These are phyloP conservation scores for Sarotherodon lohbergeri DNA, from an alignment of 2,113 vertebrate species.

Conservation along the genomic window DNA sequence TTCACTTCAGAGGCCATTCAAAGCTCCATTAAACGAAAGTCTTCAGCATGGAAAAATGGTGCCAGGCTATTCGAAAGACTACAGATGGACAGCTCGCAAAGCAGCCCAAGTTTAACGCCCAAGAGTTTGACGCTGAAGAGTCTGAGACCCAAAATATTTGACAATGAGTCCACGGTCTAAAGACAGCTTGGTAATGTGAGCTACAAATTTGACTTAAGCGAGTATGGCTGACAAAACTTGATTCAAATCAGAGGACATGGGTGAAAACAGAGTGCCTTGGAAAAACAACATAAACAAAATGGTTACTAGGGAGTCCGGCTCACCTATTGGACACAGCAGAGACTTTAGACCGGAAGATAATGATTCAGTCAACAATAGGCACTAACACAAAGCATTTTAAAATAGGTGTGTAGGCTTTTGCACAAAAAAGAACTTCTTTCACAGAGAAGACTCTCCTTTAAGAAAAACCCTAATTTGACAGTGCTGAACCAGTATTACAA, in stretches of 20 bases:
- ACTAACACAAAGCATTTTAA: background rate
- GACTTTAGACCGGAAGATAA: background rate
- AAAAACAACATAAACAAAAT: background rate
- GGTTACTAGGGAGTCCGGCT: slow-evolving; percentile 1
- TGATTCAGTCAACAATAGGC: background rate
- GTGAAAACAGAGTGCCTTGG: background rate
- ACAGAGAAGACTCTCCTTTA: background rate
- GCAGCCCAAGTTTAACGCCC: slow-evolving; percentile 30
- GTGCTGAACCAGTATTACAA: slow-evolving; percentile 39
- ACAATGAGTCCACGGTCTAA: slow-evolving; percentile 80
- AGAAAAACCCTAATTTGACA: background rate
- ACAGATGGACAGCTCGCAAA: slow-evolving; percentile 77
- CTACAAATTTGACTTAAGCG: background rate
- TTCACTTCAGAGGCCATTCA: slow-evolving; percentile 96
- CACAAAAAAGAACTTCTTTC: background rate
- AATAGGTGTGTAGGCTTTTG: background rate
- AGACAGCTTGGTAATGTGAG: background rate
- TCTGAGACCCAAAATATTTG: slow-evolving; percentile 71
- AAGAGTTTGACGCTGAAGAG: slow-evolving; percentile 54
- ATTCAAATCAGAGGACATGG: background rate
- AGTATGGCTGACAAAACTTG: background rate
- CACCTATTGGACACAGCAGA: background rate
- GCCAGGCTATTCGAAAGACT: slow-evolving; percentile 76
- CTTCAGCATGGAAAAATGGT: slow-evolving; percentile 53
- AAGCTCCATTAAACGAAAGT: slow-evolving; percentile 90